Conservation (phyloP, 2,113 vertebrate genomes). For the Plotosus lineatus region DNA sequence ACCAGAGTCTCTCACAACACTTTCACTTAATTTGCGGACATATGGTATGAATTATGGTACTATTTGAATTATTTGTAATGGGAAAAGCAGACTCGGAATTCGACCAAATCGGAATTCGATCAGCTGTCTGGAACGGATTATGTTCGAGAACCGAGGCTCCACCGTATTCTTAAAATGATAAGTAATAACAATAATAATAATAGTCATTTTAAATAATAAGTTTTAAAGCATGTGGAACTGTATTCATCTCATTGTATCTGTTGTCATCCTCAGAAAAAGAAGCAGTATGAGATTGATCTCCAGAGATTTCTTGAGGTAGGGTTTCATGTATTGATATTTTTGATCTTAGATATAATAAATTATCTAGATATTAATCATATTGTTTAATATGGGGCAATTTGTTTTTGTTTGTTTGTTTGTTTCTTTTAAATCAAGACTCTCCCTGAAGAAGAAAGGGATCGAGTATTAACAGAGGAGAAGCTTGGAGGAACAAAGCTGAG, state of each 20-base stretch:
- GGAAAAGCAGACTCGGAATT: too few species aligned
- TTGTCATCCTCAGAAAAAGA: constrained; percentile 74
- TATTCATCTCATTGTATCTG: too few species aligned
- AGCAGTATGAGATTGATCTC: constrained; percentile 77
- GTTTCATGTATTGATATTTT: not conserved
- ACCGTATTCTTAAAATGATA: too few species aligned
- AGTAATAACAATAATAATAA: not conserved
- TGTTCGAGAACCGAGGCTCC: too few species aligned
- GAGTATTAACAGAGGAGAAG: constrained; percentile 73
- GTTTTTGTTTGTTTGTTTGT: not conserved
- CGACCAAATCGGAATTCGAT: too few species aligned
- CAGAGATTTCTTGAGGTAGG: constrained; percentile 77
- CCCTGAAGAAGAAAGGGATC: constrained; percentile 75
- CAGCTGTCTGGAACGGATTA: too few species aligned
- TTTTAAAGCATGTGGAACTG: not conserved
- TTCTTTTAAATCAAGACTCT: constrained; percentile 63
- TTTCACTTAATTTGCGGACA: too few species aligned
- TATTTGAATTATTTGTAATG: too few species aligned
- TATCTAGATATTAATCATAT: too few species aligned
- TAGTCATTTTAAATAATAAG: not conserved
- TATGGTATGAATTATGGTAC: too few species aligned
- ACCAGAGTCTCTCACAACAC: too few species aligned
- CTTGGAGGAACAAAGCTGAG: constrained; percentile 62
- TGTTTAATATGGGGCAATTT: not conserved
- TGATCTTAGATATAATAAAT: not conserved